A percentile compares a stretch with the other conserved stretches of the same genome.
Evolutionary conservation across 2,888 invertebrate genomes (phyloP).

Genomic region (Crioceris asparagi): DNA sequence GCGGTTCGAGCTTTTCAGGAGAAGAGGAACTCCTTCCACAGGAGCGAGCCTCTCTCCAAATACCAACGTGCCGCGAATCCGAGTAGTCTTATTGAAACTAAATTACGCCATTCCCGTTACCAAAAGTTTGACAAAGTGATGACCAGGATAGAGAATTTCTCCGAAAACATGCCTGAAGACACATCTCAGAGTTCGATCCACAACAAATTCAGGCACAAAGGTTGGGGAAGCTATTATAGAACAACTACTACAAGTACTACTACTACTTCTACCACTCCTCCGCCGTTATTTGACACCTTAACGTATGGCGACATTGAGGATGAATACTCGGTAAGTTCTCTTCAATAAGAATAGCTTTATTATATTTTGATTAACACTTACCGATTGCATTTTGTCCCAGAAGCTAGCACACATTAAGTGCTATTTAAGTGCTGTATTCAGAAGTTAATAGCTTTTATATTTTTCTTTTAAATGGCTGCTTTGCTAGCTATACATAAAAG

Average conservation of each 20-base stretch:
- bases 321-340: slow-evolving; percentile 9
- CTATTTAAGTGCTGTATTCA: no score
- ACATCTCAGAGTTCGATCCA: neutral
- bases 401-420: no score
- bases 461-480: no score
- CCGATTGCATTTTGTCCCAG: no score
- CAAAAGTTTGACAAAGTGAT: slow-evolving; percentile 24
- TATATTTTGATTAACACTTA: no score
- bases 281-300: slow-evolving; percentile 15
- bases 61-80: no score
- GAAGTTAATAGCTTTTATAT: no score
- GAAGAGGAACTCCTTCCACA: no score
- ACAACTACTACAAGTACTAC: slow-evolving; percentile 13
- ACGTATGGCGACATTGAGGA: slow-evolving; percentile 14
- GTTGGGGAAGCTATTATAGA: slow-evolving; percentile 1
- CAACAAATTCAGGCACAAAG: slow-evolving; percentile 15
- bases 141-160: slow-evolving; percentile 18
- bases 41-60: no score
- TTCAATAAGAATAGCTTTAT: slow-evolving; percentile 19
- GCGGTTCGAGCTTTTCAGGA: no score
- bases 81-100: no score
- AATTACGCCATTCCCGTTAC: slow-evolving; percentile 21
- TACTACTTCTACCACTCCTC: slow-evolving; percentile 15
- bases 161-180: neutral
- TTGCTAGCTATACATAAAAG: no score